Evolutionary conservation across 1,140 invertebrate species (phyloP), one percentile per base, ranked within the genome.

Genomic region (Idris sp.): DNA sequence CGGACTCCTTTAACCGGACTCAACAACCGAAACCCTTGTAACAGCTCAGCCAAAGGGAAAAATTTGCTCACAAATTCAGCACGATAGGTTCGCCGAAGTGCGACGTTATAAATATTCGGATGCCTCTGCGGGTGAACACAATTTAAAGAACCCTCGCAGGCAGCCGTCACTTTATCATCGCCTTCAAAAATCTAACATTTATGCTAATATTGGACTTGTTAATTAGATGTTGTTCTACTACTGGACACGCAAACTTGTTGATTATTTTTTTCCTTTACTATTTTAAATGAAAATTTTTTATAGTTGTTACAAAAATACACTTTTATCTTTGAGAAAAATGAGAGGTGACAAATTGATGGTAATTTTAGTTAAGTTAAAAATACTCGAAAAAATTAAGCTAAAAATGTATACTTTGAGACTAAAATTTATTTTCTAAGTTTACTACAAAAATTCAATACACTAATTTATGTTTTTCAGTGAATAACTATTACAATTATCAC

Each of bases 21-120:
- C 58, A 51, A 74, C 68, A 75, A 71, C 68, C 72, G 44, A 74
- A 68, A 46, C 58, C 73, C 68, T 74, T 75, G 68, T 73, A 78
- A 78, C 73, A 53, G 67, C 41, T 26, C 46, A 75, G 54, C 62
- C 58, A 49, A 64, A 65, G 59, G 73, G 43, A 59, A 69, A 74
- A 72, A 59, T 54, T 25, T 15, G 44, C 59, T 58, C 40, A 31
- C 31, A 69, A 76, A 69, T 76, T 76, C 67, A 65, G 49, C 38
- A 11, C 44, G 65, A 65, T 69, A 43, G 53, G 19, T 79, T 80
- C 77, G 64, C 54, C 68, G 74, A 79, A 80, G 40, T 64, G 64
- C 43, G 30, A 73, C 44, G 54, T 65, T 61, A 77, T 78, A 78
- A 80, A 80, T 78, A 76, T 78, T 58, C 61, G 51, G 53, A 72